Percentiles rank a stretch among this genome's conserved stretches.
These are phyloP conservation scores for Drosophila birchii DNA, from an alignment of 2,888 invertebrate species.

Conservation along the genomic window DNA sequence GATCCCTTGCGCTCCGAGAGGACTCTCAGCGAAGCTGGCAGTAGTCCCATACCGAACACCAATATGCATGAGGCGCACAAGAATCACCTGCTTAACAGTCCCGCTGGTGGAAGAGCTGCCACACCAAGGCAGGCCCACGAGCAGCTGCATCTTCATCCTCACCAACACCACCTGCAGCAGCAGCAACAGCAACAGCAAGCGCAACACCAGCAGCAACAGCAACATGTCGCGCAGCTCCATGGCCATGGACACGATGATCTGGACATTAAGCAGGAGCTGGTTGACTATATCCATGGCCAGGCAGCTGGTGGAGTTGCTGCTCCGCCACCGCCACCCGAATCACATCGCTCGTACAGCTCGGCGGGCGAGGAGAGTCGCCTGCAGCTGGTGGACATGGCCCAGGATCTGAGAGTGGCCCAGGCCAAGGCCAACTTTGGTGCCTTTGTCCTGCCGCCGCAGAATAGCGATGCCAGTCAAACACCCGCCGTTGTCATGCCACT, in stretches of 20 bases:
- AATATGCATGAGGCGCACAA: slow-evolving; percentile 80
- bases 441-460: slow-evolving; percentile 78
- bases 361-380: slow-evolving; percentile 80
- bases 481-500: slow-evolving; percentile 72
- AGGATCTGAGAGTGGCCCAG: slow-evolving; percentile 82
- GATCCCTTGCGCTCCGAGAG: slow-evolving; percentile 29
- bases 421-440: slow-evolving; percentile 79
- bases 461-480: slow-evolving; percentile 43
- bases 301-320: slow-evolving; percentile 42
- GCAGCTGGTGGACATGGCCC: slow-evolving; percentile 82
- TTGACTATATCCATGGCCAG: slow-evolving; percentile 81
- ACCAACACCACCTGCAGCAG: slow-evolving; percentile 38
- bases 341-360: slow-evolving; percentile 83
- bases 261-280: slow-evolving; percentile 82
- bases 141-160: slow-evolving; percentile 60
- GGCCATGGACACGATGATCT: slow-evolving; percentile 71
- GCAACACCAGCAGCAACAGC: slow-evolving; percentile 33
- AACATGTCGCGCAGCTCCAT: slow-evolving; percentile 14
- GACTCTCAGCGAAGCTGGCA: slow-evolving; percentile 65
- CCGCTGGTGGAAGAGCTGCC: slow-evolving; percentile 53
- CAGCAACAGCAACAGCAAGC: slow-evolving; percentile 32
- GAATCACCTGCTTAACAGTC: slow-evolving; percentile 70
- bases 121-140: slow-evolving; percentile 71
- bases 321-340: slow-evolving; percentile 80
- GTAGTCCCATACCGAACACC: slow-evolving; percentile 82